Base-by-base conservation (phyloP, 1,140 invertebrate genomes). In the Paramacrobiotus metropolitanus region DNA sequence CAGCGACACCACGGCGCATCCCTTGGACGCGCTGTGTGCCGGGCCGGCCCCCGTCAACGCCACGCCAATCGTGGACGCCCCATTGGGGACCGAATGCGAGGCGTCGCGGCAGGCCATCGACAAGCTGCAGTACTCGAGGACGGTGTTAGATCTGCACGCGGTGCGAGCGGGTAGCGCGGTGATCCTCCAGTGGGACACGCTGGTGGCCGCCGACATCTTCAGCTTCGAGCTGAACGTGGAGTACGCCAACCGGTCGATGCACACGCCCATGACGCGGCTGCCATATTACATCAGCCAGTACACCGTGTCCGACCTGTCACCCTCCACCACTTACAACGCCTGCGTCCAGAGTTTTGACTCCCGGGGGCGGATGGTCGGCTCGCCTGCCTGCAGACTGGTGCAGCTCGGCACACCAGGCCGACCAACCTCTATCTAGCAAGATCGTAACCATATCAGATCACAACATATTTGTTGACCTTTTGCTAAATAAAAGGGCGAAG, bases 231-330 rank as follows among this genome's bases (percentile, higher is more conserved):
- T 55, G 48, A 20, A 15, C 48, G 48, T 55, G 15, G 24, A 20
- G 48, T 63, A 18, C 64, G 3, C 44, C 66, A 21, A 61, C 65
- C 21, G 64, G 63, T 59, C 24, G 63, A 59, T 21, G 15, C 64
- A 59, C 2, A 29, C 62, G 18, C 31, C 28, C 2, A 62, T 20
- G 62, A 31, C n/a, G 20, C n/a, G 15, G 20, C 30, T 30, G 28
- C 30, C 29, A 18, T 30, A 44, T 29, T 2, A 45, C 24, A 24
- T 55, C 15, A 24, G 28, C 24, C 15, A 4, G 4, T 55, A 55
- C 48, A 24, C 31, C 18, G 61, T 63, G 40, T n/a, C 29, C n/a
- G 30, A 64, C 30, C 55, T 59, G 21, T 55, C 48, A 9, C 28
- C 9, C 24, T 55, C 48, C 9, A 55, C 15, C 15, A 55, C 4